These are phyloP conservation scores for Caenorhabditis imperialis DNA, from an alignment of 2,888 invertebrate species.

Conservation along the genomic window DNA sequence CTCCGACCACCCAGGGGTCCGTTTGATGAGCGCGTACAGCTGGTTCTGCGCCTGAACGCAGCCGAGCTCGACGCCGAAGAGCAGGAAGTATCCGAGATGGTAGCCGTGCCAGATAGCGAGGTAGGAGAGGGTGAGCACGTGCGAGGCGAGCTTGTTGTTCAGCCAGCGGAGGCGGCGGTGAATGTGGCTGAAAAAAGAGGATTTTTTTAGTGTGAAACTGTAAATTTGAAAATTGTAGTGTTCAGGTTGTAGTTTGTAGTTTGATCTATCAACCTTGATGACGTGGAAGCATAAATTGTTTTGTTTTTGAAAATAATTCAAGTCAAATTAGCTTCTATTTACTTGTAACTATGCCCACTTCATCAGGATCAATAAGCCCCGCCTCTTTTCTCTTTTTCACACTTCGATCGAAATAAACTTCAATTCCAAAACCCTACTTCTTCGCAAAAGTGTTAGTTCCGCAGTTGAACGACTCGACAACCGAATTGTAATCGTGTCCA, in stretches of 20 bases:
- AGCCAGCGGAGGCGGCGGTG: constrained; percentile 94
- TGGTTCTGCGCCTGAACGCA: constrained; percentile 88
- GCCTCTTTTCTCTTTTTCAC: no score
- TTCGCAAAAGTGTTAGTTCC: constrained; percentile 96
- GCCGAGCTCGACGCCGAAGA: constrained; percentile 92
- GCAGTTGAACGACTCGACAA: constrained; percentile 92
- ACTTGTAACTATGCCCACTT: no score
- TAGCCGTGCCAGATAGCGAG: constrained; percentile 97
- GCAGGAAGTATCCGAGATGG: constrained; percentile 92
- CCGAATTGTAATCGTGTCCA: constrained; percentile 85
- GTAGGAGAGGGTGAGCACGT: constrained; percentile 87
- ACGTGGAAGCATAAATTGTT: no score
- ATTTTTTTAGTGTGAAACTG: no score
- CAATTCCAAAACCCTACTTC: no score
- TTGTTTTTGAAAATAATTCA: no score
- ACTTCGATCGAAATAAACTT: no score
- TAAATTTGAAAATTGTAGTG: no score
- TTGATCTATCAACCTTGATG: no score
- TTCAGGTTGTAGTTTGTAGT: no score
- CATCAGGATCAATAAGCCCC: no score
- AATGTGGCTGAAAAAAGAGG: constrained; percentile 82
- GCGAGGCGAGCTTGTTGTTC: constrained; percentile 87
- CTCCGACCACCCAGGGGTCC: constrained; percentile 67
- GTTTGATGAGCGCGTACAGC: constrained; percentile 71
- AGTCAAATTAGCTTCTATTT: no score